Base-by-base conservation (phyloP, 2,113 vertebrate genomes). In the Elephantulus edwardii region DNA sequence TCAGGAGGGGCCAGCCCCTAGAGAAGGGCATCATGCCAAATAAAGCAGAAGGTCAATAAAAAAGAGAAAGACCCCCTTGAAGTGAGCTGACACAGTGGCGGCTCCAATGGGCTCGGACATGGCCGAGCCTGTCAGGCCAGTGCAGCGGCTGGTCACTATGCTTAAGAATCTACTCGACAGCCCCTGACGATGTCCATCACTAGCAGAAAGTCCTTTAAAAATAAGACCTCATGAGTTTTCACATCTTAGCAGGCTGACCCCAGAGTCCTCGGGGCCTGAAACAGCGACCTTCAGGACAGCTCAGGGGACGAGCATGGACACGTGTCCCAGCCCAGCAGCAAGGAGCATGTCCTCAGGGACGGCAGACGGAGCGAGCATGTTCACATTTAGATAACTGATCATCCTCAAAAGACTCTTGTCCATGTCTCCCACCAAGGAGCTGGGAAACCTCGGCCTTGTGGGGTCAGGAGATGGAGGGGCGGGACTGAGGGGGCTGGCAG, bases 271-370 rank as follows among this genome's bases (percentile, higher is more conserved):
- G n/a, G n/a, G n/a, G n/a, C n/a, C n/a, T n/a, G n/a, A n/a, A n/a
- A n/a, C n/a, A n/a, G n/a, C n/a, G n/a, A n/a, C n/a, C n/a, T n/a
- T n/a, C 72, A 50, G n/a, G 26, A 13, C 2, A 0, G 68, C 87
- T 38, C 22, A 19, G 74, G 38, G 1, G 22, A 50, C 0, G 6
- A 11, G 2, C 56, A 26, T 60, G 56, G 56, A 60, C 26, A 13
- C 64, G 0, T 1, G 0, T 2, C 64, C 28, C 48, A 1, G 58
- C 40, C 6, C n/a, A 83, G 62, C 2, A 0, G 40, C 13, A 2
- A 11, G 0, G 30, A n/a, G 8, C 3, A 6, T n/a, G 3, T 26
- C 90, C 86, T 38, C 46, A 3, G 22, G 10, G 20, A 30, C 4
- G 28, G 48, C 92, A 91, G 88, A 71, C 13, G 76, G 87, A 0